Conservation (phyloP, 2,797 vertebrate species). For the Heliangelus exortis region DNA sequence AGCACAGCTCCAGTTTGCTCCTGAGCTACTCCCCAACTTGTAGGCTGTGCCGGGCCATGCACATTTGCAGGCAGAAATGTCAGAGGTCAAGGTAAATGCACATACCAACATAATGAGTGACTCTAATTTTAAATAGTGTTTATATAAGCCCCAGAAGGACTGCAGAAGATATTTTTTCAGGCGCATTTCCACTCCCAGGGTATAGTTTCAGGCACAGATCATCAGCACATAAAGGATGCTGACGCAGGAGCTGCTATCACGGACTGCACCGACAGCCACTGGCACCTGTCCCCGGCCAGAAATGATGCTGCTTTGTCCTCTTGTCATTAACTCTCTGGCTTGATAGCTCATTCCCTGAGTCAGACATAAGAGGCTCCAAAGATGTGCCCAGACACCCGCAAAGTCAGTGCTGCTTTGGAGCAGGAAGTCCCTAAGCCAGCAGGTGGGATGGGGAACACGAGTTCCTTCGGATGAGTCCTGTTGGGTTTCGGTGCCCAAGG, state of each 20-base stretch:
- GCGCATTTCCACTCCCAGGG: slow-evolving; percentile 38
- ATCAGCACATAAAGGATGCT: slow-evolving; percentile 53
- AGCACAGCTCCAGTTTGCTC: neutral
- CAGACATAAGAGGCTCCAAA: neutral
- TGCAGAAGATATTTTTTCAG: slow-evolving; percentile 44
- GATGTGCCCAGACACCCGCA: neutral
- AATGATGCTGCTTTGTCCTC: neutral
- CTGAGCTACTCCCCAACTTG: neutral
- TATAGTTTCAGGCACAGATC: slow-evolving; percentile 62
- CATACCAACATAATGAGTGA: slow-evolving; percentile 59
- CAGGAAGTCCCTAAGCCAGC: slow-evolving; percentile 21
- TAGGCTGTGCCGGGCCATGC: neutral
- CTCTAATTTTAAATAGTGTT: slow-evolving; percentile 61
- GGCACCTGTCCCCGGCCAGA: rapidly evolving
- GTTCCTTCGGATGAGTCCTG: neutral
- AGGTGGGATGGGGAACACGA: neutral
- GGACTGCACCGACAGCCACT: neutral
- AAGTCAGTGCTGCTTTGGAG: neutral
- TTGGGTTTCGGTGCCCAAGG: neutral
- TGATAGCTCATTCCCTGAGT: neutral
- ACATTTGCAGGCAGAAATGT: slow-evolving; percentile 16
- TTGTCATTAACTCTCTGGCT: neutral
- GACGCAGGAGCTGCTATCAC: neutral
- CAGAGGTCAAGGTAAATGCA: slow-evolving; percentile 45
- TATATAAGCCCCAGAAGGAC: slow-evolving; percentile 48